Evolutionary conservation across 1,140 invertebrate species (phyloP).

Genomic region (Scaptomyza graminum): DNA sequence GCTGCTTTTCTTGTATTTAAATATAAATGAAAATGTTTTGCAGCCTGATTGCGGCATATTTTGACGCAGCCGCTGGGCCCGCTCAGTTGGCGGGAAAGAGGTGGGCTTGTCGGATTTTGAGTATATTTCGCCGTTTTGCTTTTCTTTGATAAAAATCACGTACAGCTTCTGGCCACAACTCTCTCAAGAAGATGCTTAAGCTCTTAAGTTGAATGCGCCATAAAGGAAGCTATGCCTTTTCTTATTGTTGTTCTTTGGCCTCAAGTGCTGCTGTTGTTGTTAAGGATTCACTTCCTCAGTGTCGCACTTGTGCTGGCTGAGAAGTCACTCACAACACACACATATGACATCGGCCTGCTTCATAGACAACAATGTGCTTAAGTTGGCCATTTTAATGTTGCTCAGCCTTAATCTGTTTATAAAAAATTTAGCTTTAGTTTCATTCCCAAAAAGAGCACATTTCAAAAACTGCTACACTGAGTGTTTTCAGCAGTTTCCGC

Average conservation of each 20-base stretch:
- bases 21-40: conserved; percentile 82
- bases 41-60: conserved; percentile 80
- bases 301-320: conserved; percentile 17
- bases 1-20: conserved; percentile 66
- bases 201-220: conserved; percentile 68
- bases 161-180: conserved; percentile 67
- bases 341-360: conserved; percentile 41
- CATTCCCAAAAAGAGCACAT: too few relatives aligned
- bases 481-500: too few relatives aligned
- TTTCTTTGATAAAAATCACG: conserved; percentile 80
- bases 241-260: conserved; percentile 6
- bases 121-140: conserved; percentile 50
- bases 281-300: conserved; percentile 31
- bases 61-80: conserved; percentile 72
- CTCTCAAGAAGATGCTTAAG: conserved; percentile 55
- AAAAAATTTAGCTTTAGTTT: conserved; percentile 8
- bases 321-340: conserved; percentile 55
- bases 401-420: conserved; percentile 36
- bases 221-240: conserved; percentile 65
- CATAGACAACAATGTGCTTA: conserved; percentile 18
- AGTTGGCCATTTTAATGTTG: conserved; percentile 51
- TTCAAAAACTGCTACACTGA: too few relatives aligned
- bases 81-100: conserved; percentile 7
- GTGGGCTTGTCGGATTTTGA: neutral
- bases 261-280: conserved; percentile 13